Evolutionary conservation across 2,888 invertebrate genomes (phyloP).

Genomic region (Isotomurus palustris): DNA sequence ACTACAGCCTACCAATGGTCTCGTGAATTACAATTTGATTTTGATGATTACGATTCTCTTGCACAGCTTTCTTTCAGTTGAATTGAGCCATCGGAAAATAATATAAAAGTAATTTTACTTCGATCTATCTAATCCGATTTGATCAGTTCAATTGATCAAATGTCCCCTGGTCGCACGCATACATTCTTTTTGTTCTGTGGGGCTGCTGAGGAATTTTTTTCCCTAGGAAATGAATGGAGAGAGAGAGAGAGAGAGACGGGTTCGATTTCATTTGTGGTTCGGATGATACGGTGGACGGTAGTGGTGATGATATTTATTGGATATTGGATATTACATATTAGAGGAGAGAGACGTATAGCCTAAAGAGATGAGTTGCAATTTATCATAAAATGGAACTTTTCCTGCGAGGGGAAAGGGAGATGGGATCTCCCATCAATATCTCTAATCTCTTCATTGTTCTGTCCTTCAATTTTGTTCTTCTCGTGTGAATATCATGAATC

Average conservation of each 20-base stretch:
- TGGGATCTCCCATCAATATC: conserved; percentile 7
- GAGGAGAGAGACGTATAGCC: too few species aligned
- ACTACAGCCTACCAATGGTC: too few species aligned
- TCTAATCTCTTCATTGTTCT: conserved; percentile 17
- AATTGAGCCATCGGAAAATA: too few species aligned
- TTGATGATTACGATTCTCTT: too few species aligned
- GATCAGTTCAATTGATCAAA: neutral
- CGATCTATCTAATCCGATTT: conserved; percentile 12
- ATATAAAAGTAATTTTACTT: too few species aligned
- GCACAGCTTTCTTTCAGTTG: too few species aligned
- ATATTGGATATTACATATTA: too few species aligned
- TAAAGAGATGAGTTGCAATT: conserved; percentile 12
- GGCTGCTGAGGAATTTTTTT: conserved; percentile 2
- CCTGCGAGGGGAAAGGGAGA: conserved; percentile 3
- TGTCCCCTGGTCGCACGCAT: neutral
- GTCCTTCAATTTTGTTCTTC: conserved; percentile 6
- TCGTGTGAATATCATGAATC: conserved; percentile 12
- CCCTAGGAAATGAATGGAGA: neutral
- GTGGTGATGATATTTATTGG: neutral
- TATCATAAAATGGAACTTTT: conserved; percentile 9
- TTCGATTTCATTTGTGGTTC: neutral
- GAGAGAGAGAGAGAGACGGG: neutral
- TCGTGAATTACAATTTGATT: too few species aligned
- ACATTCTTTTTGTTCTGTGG: neutral
- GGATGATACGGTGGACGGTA: neutral